phyloP scores from a whole-genome alignment of 2,888 invertebrate genomes.

The Tyria jacobaeae region DNA sequence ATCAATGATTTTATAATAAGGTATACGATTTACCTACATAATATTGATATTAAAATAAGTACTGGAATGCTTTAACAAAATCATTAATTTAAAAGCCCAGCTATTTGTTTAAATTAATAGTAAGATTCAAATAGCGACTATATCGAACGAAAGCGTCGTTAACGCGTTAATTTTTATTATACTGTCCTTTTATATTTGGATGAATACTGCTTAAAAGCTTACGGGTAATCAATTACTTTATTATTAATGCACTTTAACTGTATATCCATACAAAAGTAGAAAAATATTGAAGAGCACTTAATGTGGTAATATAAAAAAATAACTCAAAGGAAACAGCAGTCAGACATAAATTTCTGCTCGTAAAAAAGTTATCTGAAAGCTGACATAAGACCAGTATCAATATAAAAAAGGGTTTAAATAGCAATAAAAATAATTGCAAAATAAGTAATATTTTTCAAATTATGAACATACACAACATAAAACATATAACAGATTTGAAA shows the following conservation, averaged over 20 bases:
- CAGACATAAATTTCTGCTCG: conserved; percentile 31
- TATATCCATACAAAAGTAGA: background rate
- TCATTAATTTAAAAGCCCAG: conserved; percentile 7
- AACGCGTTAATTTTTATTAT: background rate
- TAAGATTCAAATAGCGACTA: background rate
- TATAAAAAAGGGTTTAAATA: conserved; percentile 23
- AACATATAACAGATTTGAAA: too few species aligned
- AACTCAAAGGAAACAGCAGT: conserved; percentile 18
- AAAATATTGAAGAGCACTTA: conserved; percentile 7
- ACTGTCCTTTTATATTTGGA: background rate
- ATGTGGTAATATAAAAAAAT: conserved; percentile 28
- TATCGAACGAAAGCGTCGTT: background rate
- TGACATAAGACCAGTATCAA: conserved; percentile 16
- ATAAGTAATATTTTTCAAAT: conserved; percentile 13
- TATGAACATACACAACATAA: too few species aligned
- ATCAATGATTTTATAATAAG: too few species aligned
- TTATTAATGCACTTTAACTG: background rate
- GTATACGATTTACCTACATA: too few species aligned
- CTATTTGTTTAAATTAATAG: background rate
- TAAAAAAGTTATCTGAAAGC: conserved; percentile 29
- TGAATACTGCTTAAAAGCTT: background rate
- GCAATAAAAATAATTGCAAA: conserved; percentile 30
- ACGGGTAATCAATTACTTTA: too few species aligned
- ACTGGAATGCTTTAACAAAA: conserved; percentile 14
- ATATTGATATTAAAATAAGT: too few species aligned